These are phyloP conservation scores for Crepidodera aurea DNA, from an alignment of 2,888 invertebrate species.

Conservation along the genomic window DNA sequence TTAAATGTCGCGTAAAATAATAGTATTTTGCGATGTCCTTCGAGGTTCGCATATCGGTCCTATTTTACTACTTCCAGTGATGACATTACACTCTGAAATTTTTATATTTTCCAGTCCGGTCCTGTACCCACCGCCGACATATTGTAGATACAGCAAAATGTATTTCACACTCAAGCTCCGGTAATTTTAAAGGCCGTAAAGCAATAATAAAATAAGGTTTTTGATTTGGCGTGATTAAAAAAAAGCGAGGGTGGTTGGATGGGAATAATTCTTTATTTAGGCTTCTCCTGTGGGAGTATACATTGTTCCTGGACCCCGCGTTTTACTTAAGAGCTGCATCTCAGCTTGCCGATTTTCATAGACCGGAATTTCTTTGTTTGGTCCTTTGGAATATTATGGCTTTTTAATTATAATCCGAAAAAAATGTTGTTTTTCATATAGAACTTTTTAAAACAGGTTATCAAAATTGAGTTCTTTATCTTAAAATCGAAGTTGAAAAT, in stretches of 20 bases:
- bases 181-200: slow-evolving; percentile 54
- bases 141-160: slow-evolving; percentile 35
- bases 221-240: slow-evolving; percentile 62
- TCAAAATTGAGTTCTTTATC: too few species aligned
- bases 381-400: too few species aligned
- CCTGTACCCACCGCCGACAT: slow-evolving; percentile 6
- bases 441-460: too few species aligned
- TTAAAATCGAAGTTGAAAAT: too few species aligned
- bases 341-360: slow-evolving; percentile 1
- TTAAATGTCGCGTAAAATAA: too few species aligned
- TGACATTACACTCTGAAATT: too few species aligned
- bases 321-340: slow-evolving; percentile 41
- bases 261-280: slow-evolving; percentile 60
- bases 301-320: slow-evolving; percentile 39
- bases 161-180: slow-evolving; percentile 43
- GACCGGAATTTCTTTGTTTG: background rate
- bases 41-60: too few species aligned
- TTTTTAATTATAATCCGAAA: too few species aligned
- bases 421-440: too few species aligned
- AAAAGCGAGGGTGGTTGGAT: slow-evolving; percentile 53
- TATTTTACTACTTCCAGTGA: too few species aligned
- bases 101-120: background rate
- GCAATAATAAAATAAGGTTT: slow-evolving; percentile 58
- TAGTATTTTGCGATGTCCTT: too few species aligned
- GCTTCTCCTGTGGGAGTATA: slow-evolving; percentile 47